phyloP scores from a whole-genome alignment of 2,797 vertebrate genomes.

The Trachurus trachurus region DNA sequence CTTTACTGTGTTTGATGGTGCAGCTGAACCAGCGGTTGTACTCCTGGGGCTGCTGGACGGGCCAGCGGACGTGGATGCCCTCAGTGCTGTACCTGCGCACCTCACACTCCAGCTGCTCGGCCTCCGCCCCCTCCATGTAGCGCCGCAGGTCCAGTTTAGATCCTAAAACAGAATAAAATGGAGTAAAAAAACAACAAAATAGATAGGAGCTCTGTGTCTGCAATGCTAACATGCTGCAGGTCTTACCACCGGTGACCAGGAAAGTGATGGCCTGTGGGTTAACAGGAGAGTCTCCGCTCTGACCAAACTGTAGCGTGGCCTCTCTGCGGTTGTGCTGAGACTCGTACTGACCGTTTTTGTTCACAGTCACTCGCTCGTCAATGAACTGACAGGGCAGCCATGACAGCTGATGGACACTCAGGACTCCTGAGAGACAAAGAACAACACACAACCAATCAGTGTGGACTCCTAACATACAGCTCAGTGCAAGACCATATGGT shows the following conservation, averaged over 20 bases:
- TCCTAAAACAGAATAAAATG: slow-evolving; percentile 54
- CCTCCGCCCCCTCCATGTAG: slow-evolving; percentile 52
- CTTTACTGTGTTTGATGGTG: slow-evolving; percentile 71
- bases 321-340: slow-evolving; percentile 62
- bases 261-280: slow-evolving; percentile 80
- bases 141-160: slow-evolving; percentile 79
- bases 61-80: slow-evolving; percentile 81
- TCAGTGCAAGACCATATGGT: too few relatives aligned
- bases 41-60: slow-evolving; percentile 57
- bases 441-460: too few relatives aligned
- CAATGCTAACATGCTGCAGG: fast-evolving
- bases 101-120: slow-evolving; percentile 78
- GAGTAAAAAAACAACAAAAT: background rate
- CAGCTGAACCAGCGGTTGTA: slow-evolving; percentile 82
- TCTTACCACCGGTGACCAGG: slow-evolving; percentile 82
- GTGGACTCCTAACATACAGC: too few relatives aligned
- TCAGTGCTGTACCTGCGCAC: slow-evolving; percentile 79
- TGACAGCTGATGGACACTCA: slow-evolving; percentile 50
- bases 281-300: slow-evolving; percentile 70
- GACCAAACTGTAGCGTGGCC: slow-evolving; percentile 83
- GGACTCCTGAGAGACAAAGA: slow-evolving; percentile 62
- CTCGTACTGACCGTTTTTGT: slow-evolving; percentile 46
- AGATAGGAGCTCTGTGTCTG: background rate
- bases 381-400: slow-evolving; percentile 85
- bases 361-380: slow-evolving; percentile 59